Base-by-base conservation (phyloP, 2,797 vertebrate genomes). In the Dermochelys coriacea region DNA sequence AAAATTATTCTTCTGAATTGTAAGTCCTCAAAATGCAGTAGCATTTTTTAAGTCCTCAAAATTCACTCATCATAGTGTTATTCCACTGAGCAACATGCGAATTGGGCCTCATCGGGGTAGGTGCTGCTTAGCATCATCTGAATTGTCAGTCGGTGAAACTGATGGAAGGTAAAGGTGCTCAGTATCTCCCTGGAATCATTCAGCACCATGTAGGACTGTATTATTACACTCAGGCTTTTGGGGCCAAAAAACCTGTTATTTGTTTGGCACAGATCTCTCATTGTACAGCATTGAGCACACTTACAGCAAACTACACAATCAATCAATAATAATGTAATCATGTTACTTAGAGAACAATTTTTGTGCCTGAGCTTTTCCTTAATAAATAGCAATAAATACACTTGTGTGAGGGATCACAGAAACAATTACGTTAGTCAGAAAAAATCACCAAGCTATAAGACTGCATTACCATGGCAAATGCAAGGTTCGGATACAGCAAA, bases 241-340 rank as follows among this genome's bases (percentile, higher is more conserved):
- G 1, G 49, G 18, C 14, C 91, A 51, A 52, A 52, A 34, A 90
- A 85, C 29, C 5, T 87, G 47, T 79, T 94, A 90, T 89, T 95
- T 93, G 27, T 80, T 94, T 93, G 87, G 21, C 74, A 95, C 29
- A 34, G 49, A 84, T 80, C 64, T 94, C 74, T 59, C 85, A 41
- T 21, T 57, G 31, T 51, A 5, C 83, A 86, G 82, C 78, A n/a
- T 0, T 31, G 52, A 87, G 52, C 94, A 82, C 45, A 47, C 31
- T 92, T 85, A 90, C 10, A 89, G 77, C 21, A 94, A 94, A 91
- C 59, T 82, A 91, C 29, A 88, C 94, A 94, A 93, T 90, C 91
- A 96, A 97, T 95, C 97, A 88, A 96, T 95, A 92, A 91, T 92
- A 97, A 97, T 3, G 34, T 82, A 95, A 96, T 94, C 89, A 78